Conservation (phyloP, 2,797 vertebrate genomes). For the Pogoniulus pusillus region DNA sequence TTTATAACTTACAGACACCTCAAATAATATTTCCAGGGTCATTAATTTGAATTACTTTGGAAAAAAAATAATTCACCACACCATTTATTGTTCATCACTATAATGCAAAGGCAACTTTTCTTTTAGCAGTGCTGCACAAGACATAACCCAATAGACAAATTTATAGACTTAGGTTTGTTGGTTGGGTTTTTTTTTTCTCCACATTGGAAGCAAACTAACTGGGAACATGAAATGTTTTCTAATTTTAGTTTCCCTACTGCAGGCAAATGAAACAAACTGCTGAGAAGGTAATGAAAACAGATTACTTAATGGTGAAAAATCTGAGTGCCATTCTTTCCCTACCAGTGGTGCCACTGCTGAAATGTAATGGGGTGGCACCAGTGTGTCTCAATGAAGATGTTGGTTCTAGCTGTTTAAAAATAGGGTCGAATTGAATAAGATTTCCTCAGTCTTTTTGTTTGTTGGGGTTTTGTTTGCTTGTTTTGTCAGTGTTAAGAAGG, state of each 20-base stretch:
- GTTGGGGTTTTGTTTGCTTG: too few species aligned
- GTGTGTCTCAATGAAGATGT: constrained; percentile 42
- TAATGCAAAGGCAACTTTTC: constrained; percentile 47
- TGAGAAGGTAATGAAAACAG: constrained; percentile 65
- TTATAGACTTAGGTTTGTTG: constrained; percentile 36
- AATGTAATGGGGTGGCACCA: constrained; percentile 64
- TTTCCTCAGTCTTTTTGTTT: neutral
- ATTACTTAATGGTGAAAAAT: constrained; percentile 63
- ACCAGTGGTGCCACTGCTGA: constrained; percentile 58
- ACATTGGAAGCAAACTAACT: constrained; percentile 54
- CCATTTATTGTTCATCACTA: constrained; percentile 68
- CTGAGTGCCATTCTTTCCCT: constrained; percentile 46
- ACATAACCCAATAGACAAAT: constrained; percentile 58
- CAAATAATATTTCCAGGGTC: constrained; percentile 61
- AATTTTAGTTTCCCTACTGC: constrained; percentile 61
- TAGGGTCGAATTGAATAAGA: neutral
- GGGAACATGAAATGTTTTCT: constrained; percentile 61
- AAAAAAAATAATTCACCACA: constrained; percentile 57
- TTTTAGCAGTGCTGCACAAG: constrained; percentile 17
- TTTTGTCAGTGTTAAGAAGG: too few species aligned
- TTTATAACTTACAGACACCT: constrained; percentile 45
- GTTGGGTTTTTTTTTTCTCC: constrained; percentile 55
- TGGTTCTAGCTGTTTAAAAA: constrained; percentile 48
- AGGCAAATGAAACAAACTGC: constrained; percentile 68
- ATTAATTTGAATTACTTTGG: constrained; percentile 72